Conservation (phyloP, 2,113 vertebrate genomes). For the Condylura cristata region DNA sequence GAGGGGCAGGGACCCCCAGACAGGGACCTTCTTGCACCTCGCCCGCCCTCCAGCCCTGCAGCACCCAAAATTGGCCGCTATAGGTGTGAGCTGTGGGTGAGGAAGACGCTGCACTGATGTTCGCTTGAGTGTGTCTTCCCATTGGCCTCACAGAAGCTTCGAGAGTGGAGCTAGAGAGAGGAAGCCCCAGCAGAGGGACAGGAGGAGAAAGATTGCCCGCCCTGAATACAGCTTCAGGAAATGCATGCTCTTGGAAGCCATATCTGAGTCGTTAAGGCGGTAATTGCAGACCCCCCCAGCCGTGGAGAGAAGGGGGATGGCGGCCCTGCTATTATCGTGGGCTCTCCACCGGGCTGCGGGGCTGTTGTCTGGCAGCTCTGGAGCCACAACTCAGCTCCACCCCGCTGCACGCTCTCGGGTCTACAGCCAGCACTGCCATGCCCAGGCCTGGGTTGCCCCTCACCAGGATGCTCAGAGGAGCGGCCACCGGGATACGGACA, state of each 20-base stretch:
- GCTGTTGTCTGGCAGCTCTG: constrained; percentile 53
- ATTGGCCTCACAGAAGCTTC: neutral
- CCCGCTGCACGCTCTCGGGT: neutral
- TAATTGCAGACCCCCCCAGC: constrained; percentile 72
- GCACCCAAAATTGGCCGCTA: neutral
- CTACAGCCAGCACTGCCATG: neutral
- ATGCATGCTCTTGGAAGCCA: constrained; percentile 5
- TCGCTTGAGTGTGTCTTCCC: neutral
- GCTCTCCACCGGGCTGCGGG: constrained; percentile 36
- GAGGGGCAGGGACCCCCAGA: neutral
- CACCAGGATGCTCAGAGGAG: neutral
- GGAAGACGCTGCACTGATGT: neutral
- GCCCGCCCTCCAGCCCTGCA: no score
- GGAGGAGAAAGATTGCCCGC: constrained; percentile 37
- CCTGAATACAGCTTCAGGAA: constrained; percentile 55
- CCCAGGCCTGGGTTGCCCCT: neutral
- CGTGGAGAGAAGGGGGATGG: constrained; percentile 48
- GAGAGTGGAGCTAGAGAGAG: neutral
- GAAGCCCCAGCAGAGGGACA: neutral
- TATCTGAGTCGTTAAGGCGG: constrained; percentile 64
- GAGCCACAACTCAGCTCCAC: neutral
- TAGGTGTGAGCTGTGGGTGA: neutral
- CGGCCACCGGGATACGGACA: neutral
- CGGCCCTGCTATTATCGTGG: constrained; percentile 75
- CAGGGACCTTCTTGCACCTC: neutral